These are phyloP conservation scores for Pseudochirops cupreus DNA, from an alignment of 2,797 vertebrate genomes.

Conservation along the genomic window DNA sequence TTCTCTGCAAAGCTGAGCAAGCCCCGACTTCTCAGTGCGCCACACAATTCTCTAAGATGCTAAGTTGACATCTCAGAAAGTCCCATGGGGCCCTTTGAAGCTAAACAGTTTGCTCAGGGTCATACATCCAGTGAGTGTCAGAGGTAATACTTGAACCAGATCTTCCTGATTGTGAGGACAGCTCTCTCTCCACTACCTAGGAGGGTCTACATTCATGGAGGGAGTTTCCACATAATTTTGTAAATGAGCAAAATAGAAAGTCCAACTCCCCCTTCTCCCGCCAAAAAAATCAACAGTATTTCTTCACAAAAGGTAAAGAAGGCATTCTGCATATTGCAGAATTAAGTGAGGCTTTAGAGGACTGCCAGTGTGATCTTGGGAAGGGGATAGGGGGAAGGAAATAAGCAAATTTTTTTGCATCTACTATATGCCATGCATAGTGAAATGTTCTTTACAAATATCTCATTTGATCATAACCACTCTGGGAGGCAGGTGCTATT, in stretches of 20 bases:
- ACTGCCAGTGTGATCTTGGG: neutral
- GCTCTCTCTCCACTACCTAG: neutral
- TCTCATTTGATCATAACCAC: neutral
- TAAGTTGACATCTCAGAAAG: neutral
- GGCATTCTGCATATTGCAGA: neutral
- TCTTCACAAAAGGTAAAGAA: neutral
- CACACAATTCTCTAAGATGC: neutral
- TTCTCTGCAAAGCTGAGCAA: neutral
- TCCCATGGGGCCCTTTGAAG: neutral
- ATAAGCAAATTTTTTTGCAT: neutral
- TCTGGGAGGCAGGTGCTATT: neutral
- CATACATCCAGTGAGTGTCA: neutral
- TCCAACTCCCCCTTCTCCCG: neutral
- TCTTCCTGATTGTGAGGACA: neutral
- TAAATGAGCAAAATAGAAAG: neutral
- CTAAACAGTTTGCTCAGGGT: neutral
- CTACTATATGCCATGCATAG: neutral
- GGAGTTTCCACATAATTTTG: neutral
- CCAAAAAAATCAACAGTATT: neutral
- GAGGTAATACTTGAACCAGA: neutral
- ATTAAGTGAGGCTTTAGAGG: neutral
- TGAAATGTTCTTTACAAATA: neutral
- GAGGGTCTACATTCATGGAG: neutral
- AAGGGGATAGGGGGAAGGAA: neutral
- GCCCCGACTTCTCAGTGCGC: neutral